Evolutionary conservation across 1,140 invertebrate genomes (phyloP).

Genomic region (Branchinecta lynchi): DNA sequence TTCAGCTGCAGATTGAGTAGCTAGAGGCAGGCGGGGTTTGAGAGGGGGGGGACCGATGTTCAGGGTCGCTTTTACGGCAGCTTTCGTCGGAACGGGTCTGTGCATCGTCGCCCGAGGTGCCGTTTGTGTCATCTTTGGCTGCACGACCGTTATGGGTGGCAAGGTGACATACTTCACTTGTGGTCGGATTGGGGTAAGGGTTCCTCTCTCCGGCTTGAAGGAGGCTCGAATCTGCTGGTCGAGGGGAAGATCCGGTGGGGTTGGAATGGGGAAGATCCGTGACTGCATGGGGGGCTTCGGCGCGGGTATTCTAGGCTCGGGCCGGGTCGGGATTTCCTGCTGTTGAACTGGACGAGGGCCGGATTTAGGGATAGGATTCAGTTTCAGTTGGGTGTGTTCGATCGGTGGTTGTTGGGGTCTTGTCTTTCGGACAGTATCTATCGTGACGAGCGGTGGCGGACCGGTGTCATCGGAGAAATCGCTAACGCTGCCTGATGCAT

Average conservation of each 20-base stretch:
- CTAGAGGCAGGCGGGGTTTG: neutral
- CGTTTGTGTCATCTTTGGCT: neutral
- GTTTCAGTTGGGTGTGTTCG: no score
- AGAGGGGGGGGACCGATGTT: neutral
- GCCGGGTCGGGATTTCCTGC: neutral
- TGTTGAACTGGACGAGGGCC: neutral
- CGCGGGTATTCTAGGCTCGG: neutral
- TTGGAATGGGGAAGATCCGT: neutral
- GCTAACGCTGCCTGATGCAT: no score
- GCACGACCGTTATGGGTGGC: neutral
- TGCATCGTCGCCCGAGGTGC: neutral
- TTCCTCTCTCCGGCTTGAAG: neutral
- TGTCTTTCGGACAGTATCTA: no score
- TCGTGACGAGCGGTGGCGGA: no score
- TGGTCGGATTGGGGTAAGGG: neutral
- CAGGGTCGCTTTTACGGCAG: neutral
- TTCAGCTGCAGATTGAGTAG: neutral
- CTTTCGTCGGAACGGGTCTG: neutral
- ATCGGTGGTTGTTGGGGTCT: no score
- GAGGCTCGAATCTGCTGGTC: neutral
- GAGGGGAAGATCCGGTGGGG: neutral
- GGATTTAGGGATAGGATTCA: no score
- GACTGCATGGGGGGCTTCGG: neutral
- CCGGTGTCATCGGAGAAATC: no score
- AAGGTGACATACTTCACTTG: neutral